These are phyloP conservation scores for Acanthurus lineatus DNA, from an alignment of 2,797 vertebrate species.

Conservation along the genomic window DNA sequence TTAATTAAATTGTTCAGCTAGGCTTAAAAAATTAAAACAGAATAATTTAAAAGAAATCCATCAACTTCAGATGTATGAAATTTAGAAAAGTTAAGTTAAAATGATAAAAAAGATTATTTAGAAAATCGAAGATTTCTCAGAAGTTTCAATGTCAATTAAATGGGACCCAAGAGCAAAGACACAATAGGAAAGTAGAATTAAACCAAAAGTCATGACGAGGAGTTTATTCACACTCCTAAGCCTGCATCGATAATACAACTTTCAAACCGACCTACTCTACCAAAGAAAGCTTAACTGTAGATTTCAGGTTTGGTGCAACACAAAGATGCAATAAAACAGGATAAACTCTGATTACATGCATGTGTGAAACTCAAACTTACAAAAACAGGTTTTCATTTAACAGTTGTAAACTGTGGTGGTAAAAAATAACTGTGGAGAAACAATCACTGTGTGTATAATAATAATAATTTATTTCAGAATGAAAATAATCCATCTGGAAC, in stretches of 20 bases:
- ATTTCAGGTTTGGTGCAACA: neutral
- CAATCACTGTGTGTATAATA: neutral
- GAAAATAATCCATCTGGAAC: constrained; percentile 15
- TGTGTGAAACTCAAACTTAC: neutral
- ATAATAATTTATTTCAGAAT: neutral
- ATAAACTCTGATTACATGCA: neutral
- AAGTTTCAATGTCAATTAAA: too few relatives aligned
- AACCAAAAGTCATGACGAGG: too few relatives aligned
- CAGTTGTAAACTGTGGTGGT: neutral
- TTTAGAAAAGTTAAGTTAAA: too few relatives aligned
- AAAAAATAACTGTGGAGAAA: neutral
- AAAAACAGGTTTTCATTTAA: neutral
- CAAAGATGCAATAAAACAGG: neutral
- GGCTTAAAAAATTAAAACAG: neutral
- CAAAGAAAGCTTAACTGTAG: neutral
- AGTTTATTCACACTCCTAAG: rapidly evolving
- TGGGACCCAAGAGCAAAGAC: too few relatives aligned
- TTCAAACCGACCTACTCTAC: neutral
- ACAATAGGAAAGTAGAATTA: too few relatives aligned
- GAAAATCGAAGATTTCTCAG: too few relatives aligned
- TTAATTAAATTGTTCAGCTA: neutral
- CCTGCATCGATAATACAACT: neutral
- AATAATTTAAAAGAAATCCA: too few relatives aligned
- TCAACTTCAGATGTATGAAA: too few relatives aligned
- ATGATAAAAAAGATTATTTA: too few relatives aligned